Percentiles rank a stretch among this genome's conserved stretches.
Conservation (phyloP, 2,888 invertebrate genomes). For the Heterodera filipjevi region DNA sequence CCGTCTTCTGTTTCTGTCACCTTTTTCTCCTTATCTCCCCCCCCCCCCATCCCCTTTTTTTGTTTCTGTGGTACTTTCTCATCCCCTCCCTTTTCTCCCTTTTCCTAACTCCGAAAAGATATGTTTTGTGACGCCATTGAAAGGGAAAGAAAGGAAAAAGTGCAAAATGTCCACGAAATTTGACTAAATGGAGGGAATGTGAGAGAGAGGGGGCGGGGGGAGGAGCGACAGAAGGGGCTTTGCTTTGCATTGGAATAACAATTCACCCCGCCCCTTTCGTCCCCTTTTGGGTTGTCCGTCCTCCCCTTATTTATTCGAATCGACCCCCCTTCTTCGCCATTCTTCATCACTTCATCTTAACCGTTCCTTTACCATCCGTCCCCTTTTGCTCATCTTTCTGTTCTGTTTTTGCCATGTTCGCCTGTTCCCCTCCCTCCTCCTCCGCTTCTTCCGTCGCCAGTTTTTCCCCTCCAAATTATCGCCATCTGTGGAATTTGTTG, state of each 20-base stretch:
- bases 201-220: neutral
- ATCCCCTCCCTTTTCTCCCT: neutral
- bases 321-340: too few relatives aligned
- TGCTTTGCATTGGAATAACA: neutral
- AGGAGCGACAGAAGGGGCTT: neutral
- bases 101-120: neutral
- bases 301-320: neutral
- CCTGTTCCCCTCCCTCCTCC: neutral
- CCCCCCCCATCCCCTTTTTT: neutral
- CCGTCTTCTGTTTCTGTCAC: neutral
- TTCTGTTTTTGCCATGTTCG: neutral
- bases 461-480: constrained; percentile 22
- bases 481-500: constrained; percentile 39
- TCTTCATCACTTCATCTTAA: neutral
- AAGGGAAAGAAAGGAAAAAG: constrained; percentile 20
- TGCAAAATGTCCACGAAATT: constrained; percentile 31
- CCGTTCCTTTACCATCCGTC: neutral
- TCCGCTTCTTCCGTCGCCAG: constrained; percentile 16
- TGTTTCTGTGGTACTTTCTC: too few relatives aligned
- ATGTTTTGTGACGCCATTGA: constrained; percentile 4
- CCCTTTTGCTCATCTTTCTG: neutral
- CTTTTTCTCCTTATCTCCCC: neutral
- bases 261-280: neutral
- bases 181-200: neutral
- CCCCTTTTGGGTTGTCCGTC: neutral